These are phyloP conservation scores for Hirudo medicinalis DNA, from an alignment of 1,140 invertebrate genomes.

Conservation along the genomic window DNA sequence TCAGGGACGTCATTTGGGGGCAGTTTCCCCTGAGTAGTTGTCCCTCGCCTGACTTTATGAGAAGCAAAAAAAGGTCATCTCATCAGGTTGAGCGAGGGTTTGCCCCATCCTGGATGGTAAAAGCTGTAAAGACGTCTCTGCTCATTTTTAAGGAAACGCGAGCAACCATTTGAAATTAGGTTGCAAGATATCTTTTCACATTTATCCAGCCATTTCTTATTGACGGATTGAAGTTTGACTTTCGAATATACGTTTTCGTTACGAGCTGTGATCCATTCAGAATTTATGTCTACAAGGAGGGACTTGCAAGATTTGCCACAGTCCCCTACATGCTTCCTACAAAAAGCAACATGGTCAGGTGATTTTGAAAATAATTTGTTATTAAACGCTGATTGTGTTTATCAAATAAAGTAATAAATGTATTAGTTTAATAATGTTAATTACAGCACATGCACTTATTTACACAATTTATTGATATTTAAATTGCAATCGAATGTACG, in stretches of 20 bases:
- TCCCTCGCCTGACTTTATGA: no score
- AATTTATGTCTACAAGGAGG: conserved; percentile 43
- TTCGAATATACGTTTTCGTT: conserved; percentile 43
- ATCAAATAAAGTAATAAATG: no score
- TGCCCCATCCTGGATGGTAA: neutral
- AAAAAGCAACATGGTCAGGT: conserved; percentile 50
- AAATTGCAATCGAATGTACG: no score
- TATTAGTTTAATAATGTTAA: no score
- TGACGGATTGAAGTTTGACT: conserved; percentile 47
- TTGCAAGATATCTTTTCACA: conserved; percentile 15
- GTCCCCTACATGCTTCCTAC: conserved; percentile 66
- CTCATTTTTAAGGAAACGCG: conserved; percentile 2
- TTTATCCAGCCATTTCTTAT: conserved; percentile 44
- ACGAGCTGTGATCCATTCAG: conserved; percentile 44
- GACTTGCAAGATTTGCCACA: conserved; percentile 62
- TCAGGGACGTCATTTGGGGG: no score
- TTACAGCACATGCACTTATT: no score
- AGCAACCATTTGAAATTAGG: neutral
- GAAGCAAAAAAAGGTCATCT: no score
- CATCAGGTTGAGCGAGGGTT: neutral
- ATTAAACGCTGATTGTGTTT: no score
- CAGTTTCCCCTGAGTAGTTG: no score
- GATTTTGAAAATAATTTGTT: no score
- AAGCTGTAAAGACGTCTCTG: neutral
- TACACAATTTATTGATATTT: no score